phyloP scores from a whole-genome alignment of 2,888 invertebrate species.

The Clivina fossor region DNA sequence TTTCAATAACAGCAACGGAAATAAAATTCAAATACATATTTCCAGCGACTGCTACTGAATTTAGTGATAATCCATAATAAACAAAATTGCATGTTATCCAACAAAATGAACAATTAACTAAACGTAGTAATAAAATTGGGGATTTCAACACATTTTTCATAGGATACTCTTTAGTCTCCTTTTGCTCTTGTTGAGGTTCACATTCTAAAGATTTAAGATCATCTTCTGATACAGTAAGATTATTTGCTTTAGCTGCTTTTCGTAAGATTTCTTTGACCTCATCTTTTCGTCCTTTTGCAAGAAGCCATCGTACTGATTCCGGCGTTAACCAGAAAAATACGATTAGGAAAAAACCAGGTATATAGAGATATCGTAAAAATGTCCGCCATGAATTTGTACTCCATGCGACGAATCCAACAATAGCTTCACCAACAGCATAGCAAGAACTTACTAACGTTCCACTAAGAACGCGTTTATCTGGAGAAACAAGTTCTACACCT shows the following conservation, averaged over 20 bases:
- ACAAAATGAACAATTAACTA: conserved; percentile 71
- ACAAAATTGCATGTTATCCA: conserved; percentile 79
- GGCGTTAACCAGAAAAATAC: conserved; percentile 68
- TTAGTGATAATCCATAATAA: conserved; percentile 78
- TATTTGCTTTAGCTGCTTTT: conserved; percentile 66
- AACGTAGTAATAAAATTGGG: conserved; percentile 56
- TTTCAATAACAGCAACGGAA: conserved; percentile 66
- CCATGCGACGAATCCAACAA: conserved; percentile 69
- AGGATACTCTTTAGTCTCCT: conserved; percentile 37
- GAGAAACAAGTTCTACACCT: conserved; percentile 78
- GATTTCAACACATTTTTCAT: conserved; percentile 57
- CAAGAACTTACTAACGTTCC: conserved; percentile 71
- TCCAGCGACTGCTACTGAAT: conserved; percentile 73
- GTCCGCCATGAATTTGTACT: conserved; percentile 67
- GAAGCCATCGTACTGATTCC: conserved; percentile 76
- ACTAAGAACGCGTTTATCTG: conserved; percentile 69
- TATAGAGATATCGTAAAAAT: conserved; percentile 55
- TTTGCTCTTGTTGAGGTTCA: conserved; percentile 24
- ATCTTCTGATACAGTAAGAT: conserved; percentile 58
- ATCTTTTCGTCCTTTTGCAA: conserved; percentile 61
- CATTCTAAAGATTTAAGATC: conserved; percentile 52
- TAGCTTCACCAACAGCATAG: conserved; percentile 69
- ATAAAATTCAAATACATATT: conserved; percentile 78
- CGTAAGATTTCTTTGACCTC: conserved; percentile 61
- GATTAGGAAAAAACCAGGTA: conserved; percentile 67